Conservation (phyloP, 2,113 vertebrate species). For the Sturnus vulgaris region DNA sequence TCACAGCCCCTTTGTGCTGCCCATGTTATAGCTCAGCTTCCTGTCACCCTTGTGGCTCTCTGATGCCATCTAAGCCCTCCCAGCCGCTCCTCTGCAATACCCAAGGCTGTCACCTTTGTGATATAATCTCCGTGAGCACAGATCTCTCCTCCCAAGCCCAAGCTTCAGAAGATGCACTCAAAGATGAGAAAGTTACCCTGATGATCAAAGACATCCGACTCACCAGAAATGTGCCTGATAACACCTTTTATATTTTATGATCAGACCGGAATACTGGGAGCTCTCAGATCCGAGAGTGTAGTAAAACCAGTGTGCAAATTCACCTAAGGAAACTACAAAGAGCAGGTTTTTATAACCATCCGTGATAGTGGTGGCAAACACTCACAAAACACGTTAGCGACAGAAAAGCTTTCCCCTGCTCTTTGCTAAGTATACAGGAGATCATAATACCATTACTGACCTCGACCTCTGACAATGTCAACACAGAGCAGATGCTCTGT, state of each 20-base stretch:
- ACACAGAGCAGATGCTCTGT: slow-evolving; percentile 64
- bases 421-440: slow-evolving; percentile 27
- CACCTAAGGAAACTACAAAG: background rate
- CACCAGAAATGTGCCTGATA: background rate
- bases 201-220: background rate
- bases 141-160: background rate
- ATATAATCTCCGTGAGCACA: background rate
- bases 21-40: background rate
- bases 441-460: slow-evolving; percentile 51
- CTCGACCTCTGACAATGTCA: slow-evolving; percentile 57
- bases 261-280: background rate
- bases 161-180: background rate
- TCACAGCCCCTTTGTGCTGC: background rate
- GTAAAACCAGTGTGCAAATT: background rate
- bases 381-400: background rate
- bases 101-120: background rate
- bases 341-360: background rate
- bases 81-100: background rate
- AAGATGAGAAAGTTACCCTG: background rate
- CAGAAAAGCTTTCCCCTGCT: slow-evolving; percentile 37
- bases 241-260: background rate
- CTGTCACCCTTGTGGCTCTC: background rate
- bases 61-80: background rate
- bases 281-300: background rate
- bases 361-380: background rate